These are phyloP conservation scores for Trachurus trachurus DNA, from an alignment of 2,797 vertebrate species.

Conservation along the genomic window DNA sequence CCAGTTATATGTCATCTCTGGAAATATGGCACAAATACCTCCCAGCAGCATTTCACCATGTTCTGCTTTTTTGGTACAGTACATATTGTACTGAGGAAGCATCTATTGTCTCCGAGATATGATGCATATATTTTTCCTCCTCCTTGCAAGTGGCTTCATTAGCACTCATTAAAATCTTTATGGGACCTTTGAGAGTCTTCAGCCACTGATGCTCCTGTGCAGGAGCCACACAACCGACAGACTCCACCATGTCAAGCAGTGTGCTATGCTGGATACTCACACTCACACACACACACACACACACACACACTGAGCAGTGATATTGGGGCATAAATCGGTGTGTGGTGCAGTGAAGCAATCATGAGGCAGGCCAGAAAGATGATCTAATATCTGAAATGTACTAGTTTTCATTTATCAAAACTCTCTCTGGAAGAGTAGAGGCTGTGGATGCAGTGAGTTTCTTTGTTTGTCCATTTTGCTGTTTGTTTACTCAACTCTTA, in stretches of 20 bases:
- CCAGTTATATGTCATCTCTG: slow-evolving; percentile 6
- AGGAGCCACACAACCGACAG: slow-evolving; percentile 15
- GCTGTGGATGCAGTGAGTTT: not conserved
- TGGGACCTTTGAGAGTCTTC: slow-evolving; percentile 38
- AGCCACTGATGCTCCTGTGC: slow-evolving; percentile 25
- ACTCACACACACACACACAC: slow-evolving; percentile 5
- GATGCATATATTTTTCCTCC: slow-evolving; percentile 2
- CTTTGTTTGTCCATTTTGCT: slow-evolving; percentile 22
- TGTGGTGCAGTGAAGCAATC: slow-evolving; percentile 27
- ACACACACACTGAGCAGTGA: slow-evolving; percentile 29
- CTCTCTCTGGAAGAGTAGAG: not conserved
- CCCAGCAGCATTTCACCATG: not conserved
- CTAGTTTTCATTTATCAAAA: slow-evolving; percentile 29
- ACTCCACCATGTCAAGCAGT: not conserved
- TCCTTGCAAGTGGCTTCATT: slow-evolving; percentile 31
- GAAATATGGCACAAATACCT: not conserved
- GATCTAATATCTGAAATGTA: slow-evolving; percentile 28
- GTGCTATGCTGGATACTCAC: not conserved
- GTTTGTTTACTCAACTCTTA: slow-evolving; percentile 27
- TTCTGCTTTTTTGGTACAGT: not conserved
- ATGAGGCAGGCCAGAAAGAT: slow-evolving; percentile 27
- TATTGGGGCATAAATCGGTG: slow-evolving; percentile 37
- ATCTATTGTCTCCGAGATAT: slow-evolving; percentile 34
- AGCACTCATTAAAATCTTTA: slow-evolving; percentile 53
- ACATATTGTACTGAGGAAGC: not conserved